Evolutionary conservation across 2,888 invertebrate genomes (phyloP).

Genomic region (Aphrophora alni): DNA sequence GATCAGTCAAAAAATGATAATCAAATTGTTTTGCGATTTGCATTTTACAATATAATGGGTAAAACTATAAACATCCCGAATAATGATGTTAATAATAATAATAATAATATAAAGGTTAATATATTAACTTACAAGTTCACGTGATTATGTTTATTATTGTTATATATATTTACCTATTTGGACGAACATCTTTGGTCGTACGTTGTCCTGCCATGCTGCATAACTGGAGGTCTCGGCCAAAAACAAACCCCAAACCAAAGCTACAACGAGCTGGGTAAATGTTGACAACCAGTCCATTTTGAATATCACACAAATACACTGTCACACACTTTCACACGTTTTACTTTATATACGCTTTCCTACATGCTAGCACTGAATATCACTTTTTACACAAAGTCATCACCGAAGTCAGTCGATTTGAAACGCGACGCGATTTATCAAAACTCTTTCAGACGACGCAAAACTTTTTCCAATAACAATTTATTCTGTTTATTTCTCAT

Average conservation of each 20-base stretch:
- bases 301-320: background rate
- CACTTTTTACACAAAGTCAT: background rate
- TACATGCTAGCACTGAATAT: background rate
- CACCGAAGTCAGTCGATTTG: background rate
- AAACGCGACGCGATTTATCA: background rate
- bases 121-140: too few relatives aligned
- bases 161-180: conserved; percentile 93
- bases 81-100: too few relatives aligned
- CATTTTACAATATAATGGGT: too few relatives aligned
- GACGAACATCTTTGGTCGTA: conserved; percentile 91
- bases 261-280: conserved; percentile 58
- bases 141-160: too few relatives aligned
- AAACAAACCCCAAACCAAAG: conserved; percentile 59
- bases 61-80: too few relatives aligned
- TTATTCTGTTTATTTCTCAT: background rate
- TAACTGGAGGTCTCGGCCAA: conserved; percentile 57
- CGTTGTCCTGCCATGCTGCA: conserved; percentile 89
- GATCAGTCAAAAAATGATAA: too few relatives aligned
- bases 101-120: too few relatives aligned
- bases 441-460: background rate
- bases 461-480: background rate
- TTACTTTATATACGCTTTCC: background rate
- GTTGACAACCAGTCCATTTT: conserved; percentile 53
- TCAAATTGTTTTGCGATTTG: too few relatives aligned
- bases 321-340: background rate